Conservation (phyloP, 2,113 vertebrate genomes). For the Mastomys natalensis region DNA sequence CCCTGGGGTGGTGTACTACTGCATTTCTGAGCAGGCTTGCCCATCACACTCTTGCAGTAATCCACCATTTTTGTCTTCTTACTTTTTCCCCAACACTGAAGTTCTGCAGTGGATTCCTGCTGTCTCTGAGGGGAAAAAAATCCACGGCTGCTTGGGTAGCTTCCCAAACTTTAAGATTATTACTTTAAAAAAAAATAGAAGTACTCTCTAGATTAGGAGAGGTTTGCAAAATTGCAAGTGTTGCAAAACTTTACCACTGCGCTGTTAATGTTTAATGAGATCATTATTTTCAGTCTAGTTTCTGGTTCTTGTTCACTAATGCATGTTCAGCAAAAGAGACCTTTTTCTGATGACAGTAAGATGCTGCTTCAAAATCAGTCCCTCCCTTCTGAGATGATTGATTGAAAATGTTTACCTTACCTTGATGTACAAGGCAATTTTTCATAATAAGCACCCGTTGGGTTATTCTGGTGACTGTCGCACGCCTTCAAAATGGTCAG, state of each 20-base stretch:
- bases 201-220: neutral
- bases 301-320: constrained; percentile 60
- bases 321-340: constrained; percentile 41
- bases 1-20: neutral
- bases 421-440: neutral
- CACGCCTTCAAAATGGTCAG: neutral
- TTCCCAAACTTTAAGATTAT: constrained; percentile 4
- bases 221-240: constrained; percentile 35
- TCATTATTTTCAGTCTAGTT: constrained; percentile 56
- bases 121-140: neutral
- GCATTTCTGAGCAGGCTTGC: constrained; percentile 6
- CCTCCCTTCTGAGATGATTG: constrained; percentile 18
- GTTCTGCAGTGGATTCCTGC: neutral
- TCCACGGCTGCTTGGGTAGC: neutral
- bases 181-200: neutral
- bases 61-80: neutral
- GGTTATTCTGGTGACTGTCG: neutral
- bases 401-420: constrained; percentile 51
- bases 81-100: constrained; percentile 43
- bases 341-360: neutral
- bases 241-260: constrained; percentile 55
- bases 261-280: constrained; percentile 64
- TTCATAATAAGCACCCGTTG: constrained; percentile 5
- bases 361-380: constrained; percentile 8
- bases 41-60: neutral